phyloP scores from a whole-genome alignment of 2,113 vertebrate species.

The Egretta garzetta region DNA sequence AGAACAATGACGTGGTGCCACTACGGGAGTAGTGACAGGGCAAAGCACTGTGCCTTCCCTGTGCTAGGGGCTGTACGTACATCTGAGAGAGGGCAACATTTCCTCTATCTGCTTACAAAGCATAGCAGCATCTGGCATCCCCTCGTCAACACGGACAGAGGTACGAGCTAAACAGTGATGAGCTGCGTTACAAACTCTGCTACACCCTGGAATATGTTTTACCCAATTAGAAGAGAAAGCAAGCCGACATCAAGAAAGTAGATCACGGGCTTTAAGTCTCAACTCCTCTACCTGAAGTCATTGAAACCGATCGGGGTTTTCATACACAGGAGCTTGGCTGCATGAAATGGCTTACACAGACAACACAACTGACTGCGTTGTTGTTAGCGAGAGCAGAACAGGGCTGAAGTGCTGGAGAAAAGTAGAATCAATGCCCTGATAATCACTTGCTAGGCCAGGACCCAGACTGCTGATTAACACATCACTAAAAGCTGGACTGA shows the following conservation, averaged over 20 bases:
- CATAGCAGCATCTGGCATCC: background rate
- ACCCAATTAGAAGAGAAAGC: background rate
- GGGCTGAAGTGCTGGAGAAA: background rate
- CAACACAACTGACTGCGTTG: background rate
- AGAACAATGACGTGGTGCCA: background rate
- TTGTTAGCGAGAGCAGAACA: background rate
- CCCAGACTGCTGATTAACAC: background rate
- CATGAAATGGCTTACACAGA: background rate
- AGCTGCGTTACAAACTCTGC: background rate
- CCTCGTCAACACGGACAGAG: background rate
- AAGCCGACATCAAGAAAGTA: fast-evolving
- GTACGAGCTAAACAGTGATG: background rate
- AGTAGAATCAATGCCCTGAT: background rate
- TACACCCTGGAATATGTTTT: background rate
- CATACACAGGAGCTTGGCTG: background rate
- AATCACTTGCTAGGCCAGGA: background rate
- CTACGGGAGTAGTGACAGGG: fast-evolving
- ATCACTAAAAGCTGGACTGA: background rate
- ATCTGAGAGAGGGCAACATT: background rate
- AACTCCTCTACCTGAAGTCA: background rate
- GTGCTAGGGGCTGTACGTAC: background rate
- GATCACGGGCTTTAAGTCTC: background rate
- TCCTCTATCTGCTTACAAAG: background rate
- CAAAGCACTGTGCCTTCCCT: background rate
- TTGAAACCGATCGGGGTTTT: background rate